Conservation (phyloP, 2,888 invertebrate genomes). For the Apamea sordens region DNA sequence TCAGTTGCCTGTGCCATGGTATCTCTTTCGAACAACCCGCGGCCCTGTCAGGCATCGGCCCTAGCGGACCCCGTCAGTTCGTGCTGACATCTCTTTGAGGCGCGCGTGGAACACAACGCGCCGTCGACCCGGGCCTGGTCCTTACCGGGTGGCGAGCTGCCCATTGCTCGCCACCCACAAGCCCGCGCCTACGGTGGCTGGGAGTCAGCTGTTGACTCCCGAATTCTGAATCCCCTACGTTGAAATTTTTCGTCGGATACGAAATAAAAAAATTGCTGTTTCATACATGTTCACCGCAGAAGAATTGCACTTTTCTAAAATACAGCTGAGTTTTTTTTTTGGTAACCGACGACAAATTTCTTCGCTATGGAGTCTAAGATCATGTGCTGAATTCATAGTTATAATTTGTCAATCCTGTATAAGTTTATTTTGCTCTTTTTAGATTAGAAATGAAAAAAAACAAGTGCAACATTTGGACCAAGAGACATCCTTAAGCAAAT, state of each 20-base stretch:
- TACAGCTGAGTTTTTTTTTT: not conserved
- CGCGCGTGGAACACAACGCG: too few relatives aligned
- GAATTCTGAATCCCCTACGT: not conserved
- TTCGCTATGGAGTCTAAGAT: not conserved
- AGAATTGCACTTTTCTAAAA: not conserved
- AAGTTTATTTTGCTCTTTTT: not conserved
- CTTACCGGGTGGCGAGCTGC: too few relatives aligned
- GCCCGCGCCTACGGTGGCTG: too few relatives aligned
- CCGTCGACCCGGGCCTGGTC: too few relatives aligned
- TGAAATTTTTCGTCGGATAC: not conserved
- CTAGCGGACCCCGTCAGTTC: too few relatives aligned
- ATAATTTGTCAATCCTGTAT: not conserved
- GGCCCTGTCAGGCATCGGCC: too few relatives aligned
- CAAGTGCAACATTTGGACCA: not conserved
- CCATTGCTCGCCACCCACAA: too few relatives aligned
- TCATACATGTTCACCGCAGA: too few relatives aligned
- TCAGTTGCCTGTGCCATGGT: too few relatives aligned
- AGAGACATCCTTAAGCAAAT: not conserved
- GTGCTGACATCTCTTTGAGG: too few relatives aligned
- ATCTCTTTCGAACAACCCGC: too few relatives aligned
- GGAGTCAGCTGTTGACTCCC: too few relatives aligned
- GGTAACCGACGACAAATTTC: not conserved
- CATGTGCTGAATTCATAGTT: not conserved
- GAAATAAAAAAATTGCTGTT: not conserved
- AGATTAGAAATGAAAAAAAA: conserved; percentile 7